A percentile compares a stretch with the other conserved stretches of the same genome.
Evolutionary conservation across 2,113 vertebrate species (phyloP).

Genomic region (Ptyas mucosa): DNA sequence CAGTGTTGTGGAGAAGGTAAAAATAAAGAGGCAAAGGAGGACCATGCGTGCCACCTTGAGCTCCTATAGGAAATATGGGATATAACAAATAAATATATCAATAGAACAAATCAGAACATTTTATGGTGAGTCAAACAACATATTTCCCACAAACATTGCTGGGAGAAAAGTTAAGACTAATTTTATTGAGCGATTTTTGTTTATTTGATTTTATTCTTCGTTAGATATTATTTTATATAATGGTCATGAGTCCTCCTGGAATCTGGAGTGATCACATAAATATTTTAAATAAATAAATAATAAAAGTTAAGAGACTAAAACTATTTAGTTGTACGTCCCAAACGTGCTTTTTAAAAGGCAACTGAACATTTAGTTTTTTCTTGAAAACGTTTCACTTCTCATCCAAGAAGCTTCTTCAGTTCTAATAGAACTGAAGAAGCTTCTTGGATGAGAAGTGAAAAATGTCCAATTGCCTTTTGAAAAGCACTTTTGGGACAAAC

Average conservation of each 20-base stretch:
- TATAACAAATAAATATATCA: background rate
- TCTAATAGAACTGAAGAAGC: no score
- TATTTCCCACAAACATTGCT: background rate
- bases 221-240: background rate
- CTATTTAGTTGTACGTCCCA: background rate
- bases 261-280: background rate
- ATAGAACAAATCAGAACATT: background rate
- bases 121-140: background rate
- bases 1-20: background rate
- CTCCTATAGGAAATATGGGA: background rate
- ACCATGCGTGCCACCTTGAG: background rate
- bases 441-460: background rate
- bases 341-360: background rate
- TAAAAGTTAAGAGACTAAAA: background rate
- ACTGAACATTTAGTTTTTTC: background rate
- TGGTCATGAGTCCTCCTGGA: background rate
- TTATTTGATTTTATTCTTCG: background rate
- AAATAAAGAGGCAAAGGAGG: background rate
- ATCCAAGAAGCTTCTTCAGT: background rate
- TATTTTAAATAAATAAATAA: background rate
- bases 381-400: background rate
- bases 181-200: background rate
- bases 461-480: background rate
- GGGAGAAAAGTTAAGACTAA: background rate
- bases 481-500: background rate